A percentile compares a stretch with the other conserved stretches of the same genome.
Evolutionary conservation across 2,888 invertebrate genomes (phyloP).

Genomic region (Koerneria pararmatus): DNA sequence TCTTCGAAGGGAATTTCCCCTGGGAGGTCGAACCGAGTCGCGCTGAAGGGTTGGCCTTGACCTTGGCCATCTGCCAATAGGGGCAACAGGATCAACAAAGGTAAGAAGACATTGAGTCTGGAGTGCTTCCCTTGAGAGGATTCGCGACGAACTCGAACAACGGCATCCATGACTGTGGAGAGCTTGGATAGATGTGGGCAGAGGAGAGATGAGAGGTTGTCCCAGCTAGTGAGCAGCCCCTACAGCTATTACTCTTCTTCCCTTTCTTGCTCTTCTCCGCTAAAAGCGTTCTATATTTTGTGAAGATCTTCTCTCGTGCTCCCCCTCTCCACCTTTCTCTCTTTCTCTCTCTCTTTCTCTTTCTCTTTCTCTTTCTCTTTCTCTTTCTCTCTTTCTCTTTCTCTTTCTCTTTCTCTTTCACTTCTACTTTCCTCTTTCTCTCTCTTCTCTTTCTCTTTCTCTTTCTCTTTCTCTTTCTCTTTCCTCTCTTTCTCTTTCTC

Average conservation of each 20-base stretch:
- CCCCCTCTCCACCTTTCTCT: background rate
- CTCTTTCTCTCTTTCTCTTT: background rate
- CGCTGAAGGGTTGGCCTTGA: slow-evolving; percentile 30
- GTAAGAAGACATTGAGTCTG: background rate
- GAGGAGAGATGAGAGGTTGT: too few relatives aligned
- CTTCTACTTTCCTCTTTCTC: too few relatives aligned
- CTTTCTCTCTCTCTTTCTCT: background rate
- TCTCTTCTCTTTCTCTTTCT: background rate
- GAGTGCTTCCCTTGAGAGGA: background rate
- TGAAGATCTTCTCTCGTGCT: background rate
- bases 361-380: background rate
- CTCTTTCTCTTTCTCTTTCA: slow-evolving; percentile 8
- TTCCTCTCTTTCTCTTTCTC: background rate
- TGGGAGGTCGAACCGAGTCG: slow-evolving; percentile 38
- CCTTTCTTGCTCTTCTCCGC: background rate
- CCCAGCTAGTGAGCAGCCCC: slow-evolving; percentile 9
- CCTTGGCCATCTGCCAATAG: background rate
- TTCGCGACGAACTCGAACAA: too few relatives aligned
- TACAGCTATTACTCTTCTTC: slow-evolving; percentile 6
- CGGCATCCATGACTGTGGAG: too few relatives aligned
- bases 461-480: slow-evolving; percentile 10
- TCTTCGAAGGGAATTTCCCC: slow-evolving; percentile 39
- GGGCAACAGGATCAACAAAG: background rate
- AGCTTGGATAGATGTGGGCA: background rate
- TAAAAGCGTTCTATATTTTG: slow-evolving; percentile 7